Conservation (phyloP, 37 sponge, comb jelly and placozoan species). For the Chondrilla cf. caribensis region DNA sequence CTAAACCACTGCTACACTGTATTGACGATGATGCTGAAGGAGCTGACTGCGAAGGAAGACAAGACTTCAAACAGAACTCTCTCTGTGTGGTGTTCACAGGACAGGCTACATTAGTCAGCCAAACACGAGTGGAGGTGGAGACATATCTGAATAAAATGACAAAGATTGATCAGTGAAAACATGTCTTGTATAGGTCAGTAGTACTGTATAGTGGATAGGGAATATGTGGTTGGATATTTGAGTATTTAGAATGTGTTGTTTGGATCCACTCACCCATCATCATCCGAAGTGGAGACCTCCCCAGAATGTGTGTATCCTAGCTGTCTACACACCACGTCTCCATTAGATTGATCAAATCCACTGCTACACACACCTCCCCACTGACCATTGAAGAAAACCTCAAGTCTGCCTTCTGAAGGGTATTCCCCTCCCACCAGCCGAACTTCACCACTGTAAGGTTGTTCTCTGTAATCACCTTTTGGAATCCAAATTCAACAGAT, state of each 20-base stretch:
- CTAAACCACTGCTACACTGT: too few species aligned
- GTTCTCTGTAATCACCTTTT: not conserved
- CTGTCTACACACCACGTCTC: not conserved
- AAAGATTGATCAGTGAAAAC: too few species aligned
- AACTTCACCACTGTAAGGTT: slow-evolving; percentile 14
- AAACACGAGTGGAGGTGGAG: not conserved
- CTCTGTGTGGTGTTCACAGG: too few species aligned
- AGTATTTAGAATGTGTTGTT: not conserved
- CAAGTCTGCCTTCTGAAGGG: slow-evolving; percentile 2
- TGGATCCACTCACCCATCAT: not conserved
- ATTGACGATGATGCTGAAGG: too few species aligned
- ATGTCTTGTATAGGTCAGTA: not conserved
- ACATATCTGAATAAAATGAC: not conserved
- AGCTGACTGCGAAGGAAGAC: too few species aligned
- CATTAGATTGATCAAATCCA: not conserved
- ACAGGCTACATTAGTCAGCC: too few species aligned
- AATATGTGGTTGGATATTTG: too few species aligned
- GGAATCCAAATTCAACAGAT: not conserved
- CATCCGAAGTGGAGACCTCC: not conserved
- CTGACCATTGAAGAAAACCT: slow-evolving; percentile 15
- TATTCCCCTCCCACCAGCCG: not conserved
- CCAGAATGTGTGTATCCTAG: not conserved
- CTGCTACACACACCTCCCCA: slow-evolving; percentile 19
- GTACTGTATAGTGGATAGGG: too few species aligned
- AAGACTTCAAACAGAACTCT: too few species aligned